Percentiles rank a stretch among this genome's conserved stretches.
These are phyloP conservation scores for Zaprionus lineosus DNA, from an alignment of 2,888 invertebrate genomes.

Conservation along the genomic window DNA sequence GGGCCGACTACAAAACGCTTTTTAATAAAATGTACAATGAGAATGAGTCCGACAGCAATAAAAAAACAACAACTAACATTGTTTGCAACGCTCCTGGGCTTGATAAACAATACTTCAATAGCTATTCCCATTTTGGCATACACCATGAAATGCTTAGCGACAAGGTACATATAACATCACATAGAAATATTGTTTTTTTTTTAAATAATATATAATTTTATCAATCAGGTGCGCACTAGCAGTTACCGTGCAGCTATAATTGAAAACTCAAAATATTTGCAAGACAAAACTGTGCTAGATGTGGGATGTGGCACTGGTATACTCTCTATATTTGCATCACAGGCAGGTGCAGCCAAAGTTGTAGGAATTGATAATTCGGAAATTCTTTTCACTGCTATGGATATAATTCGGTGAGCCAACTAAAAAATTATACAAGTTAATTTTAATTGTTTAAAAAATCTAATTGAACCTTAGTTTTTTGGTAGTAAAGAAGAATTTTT, in stretches of 20 bases:
- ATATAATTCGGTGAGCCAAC: conserved; percentile 90
- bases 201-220: not conserved
- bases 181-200: not conserved
- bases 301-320: conserved; percentile 99
- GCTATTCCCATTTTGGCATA: conserved; percentile 95
- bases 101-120: conserved; percentile 91
- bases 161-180: conserved; percentile 75
- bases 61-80: conserved; percentile 57
- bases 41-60: not conserved
- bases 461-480: too few species aligned
- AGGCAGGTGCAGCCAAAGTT: conserved; percentile 95
- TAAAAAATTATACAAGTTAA: too few species aligned
- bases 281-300: conserved; percentile 92
- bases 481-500: too few species aligned
- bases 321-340: conserved; percentile 98
- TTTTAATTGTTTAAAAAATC: too few species aligned
- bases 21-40: conserved; percentile 62
- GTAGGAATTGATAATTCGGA: conserved; percentile 98
- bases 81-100: conserved; percentile 40
- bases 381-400: conserved; percentile 97
- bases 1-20: conserved; percentile 67
- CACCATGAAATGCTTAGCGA: conserved; percentile 98
- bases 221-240: conserved; percentile 88
- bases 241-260: conserved; percentile 93
- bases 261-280: conserved; percentile 87